Base-by-base conservation (phyloP, 92 coral and sea anemone species). In the Desmophyllum pertusum region DNA sequence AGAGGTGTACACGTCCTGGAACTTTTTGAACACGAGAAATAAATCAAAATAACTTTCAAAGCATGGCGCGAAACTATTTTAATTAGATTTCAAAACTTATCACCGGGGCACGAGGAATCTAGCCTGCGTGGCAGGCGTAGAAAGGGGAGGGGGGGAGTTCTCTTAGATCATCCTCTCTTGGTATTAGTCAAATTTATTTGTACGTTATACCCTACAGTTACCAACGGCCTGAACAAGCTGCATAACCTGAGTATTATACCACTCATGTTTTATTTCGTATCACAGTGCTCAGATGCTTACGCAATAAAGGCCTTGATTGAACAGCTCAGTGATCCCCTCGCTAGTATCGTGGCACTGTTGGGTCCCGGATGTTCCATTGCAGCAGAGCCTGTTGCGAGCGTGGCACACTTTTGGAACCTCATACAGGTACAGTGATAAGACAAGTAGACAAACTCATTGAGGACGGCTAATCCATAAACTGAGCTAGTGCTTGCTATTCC, bases 351-450 rank as follows among this genome's bases (percentile, higher is more conserved):
- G 30, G 93, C 90, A 3, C 37, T 94, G 35, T 23, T 94, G 19
- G 98, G 98, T 35, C 98, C 98, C 63, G 95, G 95, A 55, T 94
- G 98, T 73, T 89, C 95, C 42, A 81, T 91, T 29, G 88, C 95
- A 21, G 85, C 93, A 0, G 88, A 86, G 18, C 93, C 98, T 31
- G 93, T 94, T 21, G 98, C 98, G 0, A 89, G 78, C 13, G 79
- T 93, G n/a, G 86, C 85, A 10, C 91, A 84, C 31, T 94, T 91
- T 59, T 94, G 98, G 98, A 94, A 94, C 79, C 83, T 94, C 19
- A 82, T 90, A 33, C 95, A 94, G 98, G 98, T 91, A 88, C 0
- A 61, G 25, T 62, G 17, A 18, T 57, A 36, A 14, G 19, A 37
- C 21, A 10, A 25, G 3, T 29, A 45, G 27, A 4, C 5, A 25